Evolutionary conservation across 2,888 invertebrate genomes (phyloP), one percentile per base, ranked within the genome.

Genomic region (Patella pellucida): DNA sequence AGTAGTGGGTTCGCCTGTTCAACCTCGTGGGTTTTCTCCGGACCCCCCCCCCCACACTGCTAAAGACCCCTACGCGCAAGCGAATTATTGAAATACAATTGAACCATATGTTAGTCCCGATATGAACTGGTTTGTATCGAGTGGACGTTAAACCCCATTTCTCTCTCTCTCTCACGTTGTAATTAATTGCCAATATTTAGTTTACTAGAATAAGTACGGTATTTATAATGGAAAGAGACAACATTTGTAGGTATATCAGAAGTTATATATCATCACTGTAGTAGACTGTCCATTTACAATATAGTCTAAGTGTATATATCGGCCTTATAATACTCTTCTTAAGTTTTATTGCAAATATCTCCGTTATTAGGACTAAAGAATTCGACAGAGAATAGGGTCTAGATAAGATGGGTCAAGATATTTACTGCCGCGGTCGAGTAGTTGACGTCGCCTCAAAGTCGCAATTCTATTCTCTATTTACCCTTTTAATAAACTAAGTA

Each of bases 311-410:
- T 19, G 62, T 62, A 62, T 19, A 62, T 62, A 62, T 23, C 62
- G 5, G 19, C 62, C 23, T 16, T n/a, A n/a, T 16, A n/a, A 62
- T 62, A 62, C 62, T 62, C 11, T 62, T 23, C 62, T 62, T 62
- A 23, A 62, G 23, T 62, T 62, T 62, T 62, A 62, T 62, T 62
- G 23, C 62, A 23, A 62, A 62, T 62, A 62, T 62, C 62, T 62
- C 62, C 0, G 23, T 62, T 62, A 62, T 62, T 62, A 62, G 19
- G 19, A 62, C 23, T n/a, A 62, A 23, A 62, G 23, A 23, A 23
- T 62, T 19, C 19, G 11, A 11, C 12, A 62, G 62, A 62, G 62
- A 23, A 23, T 19, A 62, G 62, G 23, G 23, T 62, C 62, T 62
- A 14, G 62, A 62, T 19, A 41, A 62, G 62, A 62, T 23, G 23